These are phyloP conservation scores for Drosophila cracens DNA, from an alignment of 2,888 invertebrate species.

Conservation along the genomic window DNA sequence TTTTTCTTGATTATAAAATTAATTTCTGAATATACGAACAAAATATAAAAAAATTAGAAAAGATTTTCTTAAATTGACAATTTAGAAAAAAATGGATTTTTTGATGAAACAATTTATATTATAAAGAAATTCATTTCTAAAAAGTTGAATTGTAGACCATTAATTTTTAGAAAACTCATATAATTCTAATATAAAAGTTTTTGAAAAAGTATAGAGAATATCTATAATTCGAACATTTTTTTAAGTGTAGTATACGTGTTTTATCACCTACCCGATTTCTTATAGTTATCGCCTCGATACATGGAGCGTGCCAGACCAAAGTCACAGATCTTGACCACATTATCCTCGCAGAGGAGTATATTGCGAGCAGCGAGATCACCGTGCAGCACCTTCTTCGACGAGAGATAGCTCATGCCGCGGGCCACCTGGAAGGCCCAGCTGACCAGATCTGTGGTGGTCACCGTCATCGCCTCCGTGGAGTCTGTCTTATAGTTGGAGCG, in stretches of 20 bases:
- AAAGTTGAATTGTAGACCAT: too few relatives aligned
- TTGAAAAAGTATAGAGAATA: too few relatives aligned
- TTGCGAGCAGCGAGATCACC: slow-evolving; percentile 96
- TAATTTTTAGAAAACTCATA: too few relatives aligned
- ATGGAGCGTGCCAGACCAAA: slow-evolving; percentile 97
- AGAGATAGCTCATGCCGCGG: slow-evolving; percentile 97
- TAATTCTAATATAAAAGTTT: too few relatives aligned
- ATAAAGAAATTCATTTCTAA: too few relatives aligned
- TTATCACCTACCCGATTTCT: slow-evolving; percentile 90
- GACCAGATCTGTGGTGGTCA: slow-evolving; percentile 93
- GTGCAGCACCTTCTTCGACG: slow-evolving; percentile 93
- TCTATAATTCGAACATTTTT: too few relatives aligned
- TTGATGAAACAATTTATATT: too few relatives aligned
- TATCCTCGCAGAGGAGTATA: slow-evolving; percentile 94
- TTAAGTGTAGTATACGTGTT: not conserved
- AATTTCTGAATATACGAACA: too few relatives aligned
- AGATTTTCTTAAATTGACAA: too few relatives aligned
- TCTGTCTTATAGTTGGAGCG: slow-evolving; percentile 92
- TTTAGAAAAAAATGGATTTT: too few relatives aligned
- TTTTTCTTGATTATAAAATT: too few relatives aligned
- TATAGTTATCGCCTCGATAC: slow-evolving; percentile 95
- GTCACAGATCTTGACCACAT: slow-evolving; percentile 98
- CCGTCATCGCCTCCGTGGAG: slow-evolving; percentile 87
- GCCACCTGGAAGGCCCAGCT: slow-evolving; percentile 97
- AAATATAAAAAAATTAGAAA: too few relatives aligned